A percentile compares a stretch with the other conserved stretches of the same genome.
phyloP scores from a whole-genome alignment of 2,113 vertebrate species.

The Gymnorhina tibicen region DNA sequence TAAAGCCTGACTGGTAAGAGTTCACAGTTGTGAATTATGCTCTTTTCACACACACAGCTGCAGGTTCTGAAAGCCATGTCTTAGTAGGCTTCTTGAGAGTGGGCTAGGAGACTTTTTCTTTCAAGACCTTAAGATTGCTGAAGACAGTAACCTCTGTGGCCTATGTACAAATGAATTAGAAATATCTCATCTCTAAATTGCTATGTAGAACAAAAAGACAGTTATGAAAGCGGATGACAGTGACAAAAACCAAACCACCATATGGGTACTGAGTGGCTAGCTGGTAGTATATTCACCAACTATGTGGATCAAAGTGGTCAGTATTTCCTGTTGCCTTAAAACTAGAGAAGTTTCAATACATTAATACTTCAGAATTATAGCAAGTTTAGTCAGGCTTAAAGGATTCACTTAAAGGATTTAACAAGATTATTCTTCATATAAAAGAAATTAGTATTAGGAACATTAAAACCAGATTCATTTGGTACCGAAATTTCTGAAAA shows the following conservation, averaged over 20 bases:
- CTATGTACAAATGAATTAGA: background rate
- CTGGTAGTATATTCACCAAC: background rate
- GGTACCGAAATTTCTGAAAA: background rate
- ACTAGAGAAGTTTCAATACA: background rate
- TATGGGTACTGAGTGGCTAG: background rate
- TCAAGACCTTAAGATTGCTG: background rate
- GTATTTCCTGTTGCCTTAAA: background rate
- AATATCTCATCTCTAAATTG: background rate
- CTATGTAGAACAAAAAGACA: background rate
- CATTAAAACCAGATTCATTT: background rate
- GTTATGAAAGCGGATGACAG: background rate
- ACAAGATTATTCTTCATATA: constrained; percentile 6
- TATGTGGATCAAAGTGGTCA: background rate
- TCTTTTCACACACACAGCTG: background rate
- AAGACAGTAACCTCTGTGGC: background rate
- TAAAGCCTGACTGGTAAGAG: background rate
- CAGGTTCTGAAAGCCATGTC: background rate
- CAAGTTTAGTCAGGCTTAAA: constrained; percentile 9
- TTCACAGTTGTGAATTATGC: background rate
- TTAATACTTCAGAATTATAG: background rate
- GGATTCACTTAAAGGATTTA: constrained; percentile 18
- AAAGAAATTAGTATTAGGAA: constrained; percentile 9
- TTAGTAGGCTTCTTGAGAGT: background rate
- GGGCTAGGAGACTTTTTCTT: background rate
- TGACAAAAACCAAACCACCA: background rate